phyloP scores from a whole-genome alignment of 2,888 invertebrate species.

The Diloba caeruleocephala region DNA sequence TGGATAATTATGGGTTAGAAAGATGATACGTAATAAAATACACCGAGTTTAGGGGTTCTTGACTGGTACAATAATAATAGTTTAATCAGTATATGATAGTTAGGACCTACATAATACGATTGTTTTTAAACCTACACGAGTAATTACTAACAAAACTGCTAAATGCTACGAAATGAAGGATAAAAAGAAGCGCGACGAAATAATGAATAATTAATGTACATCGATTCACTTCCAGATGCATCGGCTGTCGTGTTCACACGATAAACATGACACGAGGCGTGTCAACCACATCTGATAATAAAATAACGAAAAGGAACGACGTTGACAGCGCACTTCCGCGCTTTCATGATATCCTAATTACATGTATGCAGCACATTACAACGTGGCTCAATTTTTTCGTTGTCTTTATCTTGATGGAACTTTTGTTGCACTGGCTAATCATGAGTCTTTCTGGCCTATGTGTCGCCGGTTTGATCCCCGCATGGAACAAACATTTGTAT shows the following conservation, averaged over 20 bases:
- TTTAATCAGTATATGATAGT: too few species aligned
- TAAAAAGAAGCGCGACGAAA: constrained; percentile 5
- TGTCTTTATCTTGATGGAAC: constrained; percentile 5
- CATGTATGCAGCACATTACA: constrained; percentile 19
- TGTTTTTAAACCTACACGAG: too few species aligned
- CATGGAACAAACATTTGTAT: too few species aligned
- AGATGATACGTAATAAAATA: too few species aligned
- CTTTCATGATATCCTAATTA: constrained; percentile 60
- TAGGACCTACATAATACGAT: too few species aligned
- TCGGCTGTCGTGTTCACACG: constrained; percentile 50
- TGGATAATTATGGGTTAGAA: too few species aligned
- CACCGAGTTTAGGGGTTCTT: too few species aligned
- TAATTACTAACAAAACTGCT: too few species aligned
- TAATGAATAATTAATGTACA: constrained; percentile 35
- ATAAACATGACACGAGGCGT: constrained; percentile 36
- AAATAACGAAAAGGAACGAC: constrained; percentile 32
- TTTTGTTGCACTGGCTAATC: too few species aligned
- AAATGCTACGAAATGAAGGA: too few species aligned
- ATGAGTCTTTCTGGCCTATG: constrained; percentile 7
- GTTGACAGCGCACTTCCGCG: constrained; percentile 56
- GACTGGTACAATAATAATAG: too few species aligned
- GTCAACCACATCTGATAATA: constrained; percentile 45
- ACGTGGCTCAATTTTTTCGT: constrained; percentile 25
- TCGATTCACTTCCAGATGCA: constrained; percentile 41
- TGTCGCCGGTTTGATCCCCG: not conserved